Evolutionary conservation across 2,797 vertebrate species (phyloP).

Genomic region (Triplophysa yarkandensis): DNA sequence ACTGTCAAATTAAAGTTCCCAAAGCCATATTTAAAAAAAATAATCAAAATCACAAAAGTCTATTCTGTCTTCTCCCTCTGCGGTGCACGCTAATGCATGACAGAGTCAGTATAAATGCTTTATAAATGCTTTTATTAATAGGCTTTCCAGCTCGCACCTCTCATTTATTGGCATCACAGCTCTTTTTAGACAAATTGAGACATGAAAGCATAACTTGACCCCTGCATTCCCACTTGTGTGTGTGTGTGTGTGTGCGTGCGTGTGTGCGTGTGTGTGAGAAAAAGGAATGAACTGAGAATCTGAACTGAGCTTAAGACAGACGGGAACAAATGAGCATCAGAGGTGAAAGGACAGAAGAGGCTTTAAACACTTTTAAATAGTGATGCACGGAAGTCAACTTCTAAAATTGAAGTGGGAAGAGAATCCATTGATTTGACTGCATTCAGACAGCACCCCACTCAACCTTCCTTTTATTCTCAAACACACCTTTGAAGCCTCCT

Average conservation of each 20-base stretch:
- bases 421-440: conserved; percentile 64
- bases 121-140: background rate
- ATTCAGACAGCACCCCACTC: conserved; percentile 52
- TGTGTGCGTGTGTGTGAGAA: conserved; percentile 10
- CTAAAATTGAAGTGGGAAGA: conserved; percentile 57
- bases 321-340: conserved; percentile 13
- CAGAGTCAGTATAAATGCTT: background rate
- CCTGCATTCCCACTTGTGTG: background rate
- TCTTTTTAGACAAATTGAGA: conserved; percentile 2
- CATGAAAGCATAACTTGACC: background rate
- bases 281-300: too few relatives aligned
- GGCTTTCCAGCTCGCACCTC: background rate
- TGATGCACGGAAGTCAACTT: conserved; percentile 31
- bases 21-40: background rate
- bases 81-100: background rate
- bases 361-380: conserved; percentile 38
- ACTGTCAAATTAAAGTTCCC: background rate
- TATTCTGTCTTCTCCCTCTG: background rate
- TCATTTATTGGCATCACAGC: background rate
- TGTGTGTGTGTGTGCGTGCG: conserved; percentile 13
- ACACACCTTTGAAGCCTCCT: conserved; percentile 58
- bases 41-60: background rate
- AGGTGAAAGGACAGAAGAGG: conserved; percentile 15
- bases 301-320: conserved; percentile 57
- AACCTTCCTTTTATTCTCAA: conserved; percentile 55